Percentiles rank a stretch among this genome's conserved stretches.
These are phyloP conservation scores for Pasiphila rectangulata DNA, from an alignment of 2,888 invertebrate genomes.

Conservation along the genomic window DNA sequence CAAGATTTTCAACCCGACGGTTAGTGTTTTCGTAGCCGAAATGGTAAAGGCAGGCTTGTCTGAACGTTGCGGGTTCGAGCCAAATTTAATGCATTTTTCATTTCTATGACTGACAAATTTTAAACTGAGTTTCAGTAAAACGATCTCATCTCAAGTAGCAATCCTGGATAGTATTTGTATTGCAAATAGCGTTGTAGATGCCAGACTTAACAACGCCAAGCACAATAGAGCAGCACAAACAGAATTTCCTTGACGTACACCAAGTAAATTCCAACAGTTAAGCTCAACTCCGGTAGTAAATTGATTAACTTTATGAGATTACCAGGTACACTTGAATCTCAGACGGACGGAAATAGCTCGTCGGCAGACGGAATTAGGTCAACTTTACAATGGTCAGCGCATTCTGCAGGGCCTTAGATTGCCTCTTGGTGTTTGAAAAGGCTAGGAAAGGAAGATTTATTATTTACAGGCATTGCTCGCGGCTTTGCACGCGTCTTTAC, in stretches of 20 bases:
- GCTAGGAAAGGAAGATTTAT: not conserved
- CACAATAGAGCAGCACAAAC: not conserved
- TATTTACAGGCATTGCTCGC: not conserved
- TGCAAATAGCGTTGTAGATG: not conserved
- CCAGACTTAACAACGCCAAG: not conserved
- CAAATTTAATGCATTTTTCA: no score
- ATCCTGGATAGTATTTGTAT: no score
- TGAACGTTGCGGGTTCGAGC: no score
- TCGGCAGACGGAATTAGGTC: slow-evolving; percentile 21
- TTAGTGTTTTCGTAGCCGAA: no score
- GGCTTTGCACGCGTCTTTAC: no score
- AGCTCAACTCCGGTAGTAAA: slow-evolving; percentile 9
- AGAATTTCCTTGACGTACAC: no score
- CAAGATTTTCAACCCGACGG: no score
- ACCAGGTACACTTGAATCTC: slow-evolving; percentile 3
- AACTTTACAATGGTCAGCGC: slow-evolving; percentile 22
- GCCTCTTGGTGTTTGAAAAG: slow-evolving; percentile 3
- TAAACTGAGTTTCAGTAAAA: no score
- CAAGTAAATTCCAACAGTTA: slow-evolving; percentile 1
- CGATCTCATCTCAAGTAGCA: no score
- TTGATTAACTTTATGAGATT: slow-evolving; percentile 21
- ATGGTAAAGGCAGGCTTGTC: not conserved
- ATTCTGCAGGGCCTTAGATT: slow-evolving; percentile 16
- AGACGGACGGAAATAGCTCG: slow-evolving; percentile 20
- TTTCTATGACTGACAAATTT: no score